Conservation (phyloP, 2,113 vertebrate species). For the Alexandromys fortis region DNA sequence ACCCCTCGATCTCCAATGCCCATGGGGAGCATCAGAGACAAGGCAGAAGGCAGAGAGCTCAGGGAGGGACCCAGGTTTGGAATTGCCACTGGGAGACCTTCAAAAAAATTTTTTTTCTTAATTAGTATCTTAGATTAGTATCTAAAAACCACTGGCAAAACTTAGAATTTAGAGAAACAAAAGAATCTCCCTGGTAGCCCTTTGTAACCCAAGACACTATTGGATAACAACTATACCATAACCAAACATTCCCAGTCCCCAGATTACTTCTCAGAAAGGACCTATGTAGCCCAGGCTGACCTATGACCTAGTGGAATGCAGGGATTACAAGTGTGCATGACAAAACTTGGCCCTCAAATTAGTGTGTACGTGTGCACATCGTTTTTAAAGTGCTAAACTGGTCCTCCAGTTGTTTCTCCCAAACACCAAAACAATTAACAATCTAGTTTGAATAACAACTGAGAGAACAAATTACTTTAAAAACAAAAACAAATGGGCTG, state of each 20-base stretch:
- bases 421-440: conserved; percentile 45
- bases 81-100: conserved; percentile 98
- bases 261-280: background rate
- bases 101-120: conserved; percentile 13
- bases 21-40: conserved; percentile 99
- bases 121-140: conserved; percentile 24
- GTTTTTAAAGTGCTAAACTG: background rate
- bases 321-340: background rate
- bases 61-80: conserved; percentile 96
- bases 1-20: conserved; percentile 97
- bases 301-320: background rate
- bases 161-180: background rate
- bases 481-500: background rate
- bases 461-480: conserved; percentile 21
- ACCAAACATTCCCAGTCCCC: background rate
- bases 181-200: background rate
- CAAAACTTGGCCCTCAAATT: background rate
- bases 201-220: background rate
- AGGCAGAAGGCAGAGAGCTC: conserved; percentile 95
- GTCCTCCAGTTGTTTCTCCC: background rate
- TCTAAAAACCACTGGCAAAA: background rate
- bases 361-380: background rate
- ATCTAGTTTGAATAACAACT: conserved; percentile 23
- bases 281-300: background rate
- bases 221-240: background rate